phyloP scores from a whole-genome alignment of 2,797 vertebrate genomes.

The Spheniscus humboldti region DNA sequence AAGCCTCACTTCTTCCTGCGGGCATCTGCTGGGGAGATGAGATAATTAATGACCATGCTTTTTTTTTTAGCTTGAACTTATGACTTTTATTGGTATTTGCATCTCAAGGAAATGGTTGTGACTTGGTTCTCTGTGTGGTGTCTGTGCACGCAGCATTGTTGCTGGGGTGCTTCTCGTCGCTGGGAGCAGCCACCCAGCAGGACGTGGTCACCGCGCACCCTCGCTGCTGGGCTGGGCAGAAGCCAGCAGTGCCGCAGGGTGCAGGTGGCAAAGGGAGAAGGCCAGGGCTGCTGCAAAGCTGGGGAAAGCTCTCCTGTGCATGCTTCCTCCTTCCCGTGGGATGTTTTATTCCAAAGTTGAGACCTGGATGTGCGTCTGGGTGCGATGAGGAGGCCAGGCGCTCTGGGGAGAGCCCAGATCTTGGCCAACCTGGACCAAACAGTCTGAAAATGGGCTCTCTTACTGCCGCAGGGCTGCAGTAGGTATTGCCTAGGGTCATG shows the following conservation, averaged over 20 bases:
- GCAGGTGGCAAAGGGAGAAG: neutral
- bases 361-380: neutral
- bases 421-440: neutral
- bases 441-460: neutral
- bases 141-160: neutral
- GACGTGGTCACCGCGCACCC: fast-evolving
- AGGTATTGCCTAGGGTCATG: neutral
- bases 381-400: neutral
- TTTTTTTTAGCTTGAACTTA: neutral
- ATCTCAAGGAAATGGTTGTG: neutral
- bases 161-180: neutral
- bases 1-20: neutral
- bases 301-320: neutral
- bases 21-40: neutral
- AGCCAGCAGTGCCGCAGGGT: neutral
- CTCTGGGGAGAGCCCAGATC: neutral
- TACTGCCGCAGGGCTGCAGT: neutral
- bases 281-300: neutral
- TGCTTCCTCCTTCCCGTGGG: neutral
- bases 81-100: neutral
- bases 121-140: neutral
- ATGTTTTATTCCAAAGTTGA: neutral
- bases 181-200: neutral
- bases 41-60: neutral
- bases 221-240: neutral